These are phyloP conservation scores for Serrognathus titanus DNA, from an alignment of 2,888 invertebrate species.

Conservation along the genomic window DNA sequence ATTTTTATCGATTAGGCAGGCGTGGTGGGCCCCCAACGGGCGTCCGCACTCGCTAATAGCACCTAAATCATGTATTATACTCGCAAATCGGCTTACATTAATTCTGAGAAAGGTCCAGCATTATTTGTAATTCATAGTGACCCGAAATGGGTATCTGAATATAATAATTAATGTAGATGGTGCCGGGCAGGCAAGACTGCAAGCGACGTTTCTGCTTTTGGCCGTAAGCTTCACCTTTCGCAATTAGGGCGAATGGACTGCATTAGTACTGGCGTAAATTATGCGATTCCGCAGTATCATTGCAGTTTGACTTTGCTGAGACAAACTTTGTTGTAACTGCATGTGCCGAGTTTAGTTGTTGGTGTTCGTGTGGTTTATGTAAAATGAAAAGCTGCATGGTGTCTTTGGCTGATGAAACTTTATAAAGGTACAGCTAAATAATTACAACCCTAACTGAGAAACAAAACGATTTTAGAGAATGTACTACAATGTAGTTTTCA, in stretches of 20 bases:
- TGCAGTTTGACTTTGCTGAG: too few relatives aligned
- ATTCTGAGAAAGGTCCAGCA: slow-evolving; percentile 12
- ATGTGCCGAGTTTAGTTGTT: too few relatives aligned
- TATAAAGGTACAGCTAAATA: too few relatives aligned
- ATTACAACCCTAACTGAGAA: too few relatives aligned
- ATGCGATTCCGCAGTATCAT: neutral
- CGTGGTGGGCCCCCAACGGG: too few relatives aligned
- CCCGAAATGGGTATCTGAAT: slow-evolving; percentile 4
- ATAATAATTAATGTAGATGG: slow-evolving; percentile 2
- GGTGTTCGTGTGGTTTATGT: too few relatives aligned
- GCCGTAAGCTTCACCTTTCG: neutral
- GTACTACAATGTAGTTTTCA: too few relatives aligned
- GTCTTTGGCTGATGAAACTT: too few relatives aligned
- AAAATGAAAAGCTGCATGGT: too few relatives aligned
- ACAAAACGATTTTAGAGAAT: too few relatives aligned
- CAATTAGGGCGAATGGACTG: slow-evolving; percentile 1
- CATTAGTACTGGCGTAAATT: slow-evolving; percentile 1
- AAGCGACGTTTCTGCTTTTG: neutral
- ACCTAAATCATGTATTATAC: slow-evolving; percentile 17
- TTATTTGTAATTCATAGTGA: slow-evolving; percentile 12
- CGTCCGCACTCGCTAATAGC: slow-evolving; percentile 4
- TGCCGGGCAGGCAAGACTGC: neutral
- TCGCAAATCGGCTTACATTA: slow-evolving; percentile 19
- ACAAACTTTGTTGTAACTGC: too few relatives aligned
- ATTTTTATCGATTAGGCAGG: too few relatives aligned